phyloP scores from a whole-genome alignment of 2,888 invertebrate species.

The Dendrolimus pini region DNA sequence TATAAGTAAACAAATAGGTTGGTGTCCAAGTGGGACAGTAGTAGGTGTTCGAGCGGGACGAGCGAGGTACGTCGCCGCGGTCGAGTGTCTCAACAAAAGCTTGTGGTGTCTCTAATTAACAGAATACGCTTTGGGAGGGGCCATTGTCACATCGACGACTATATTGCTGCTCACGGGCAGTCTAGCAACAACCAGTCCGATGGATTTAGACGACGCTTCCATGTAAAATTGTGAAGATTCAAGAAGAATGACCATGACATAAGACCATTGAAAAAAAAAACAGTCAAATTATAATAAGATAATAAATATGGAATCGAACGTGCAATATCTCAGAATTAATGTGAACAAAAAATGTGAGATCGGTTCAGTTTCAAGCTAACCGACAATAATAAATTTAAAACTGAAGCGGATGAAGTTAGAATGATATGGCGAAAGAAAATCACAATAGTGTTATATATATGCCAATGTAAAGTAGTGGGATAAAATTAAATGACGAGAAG shows the following conservation, averaged over 20 bases:
- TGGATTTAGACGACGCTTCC: conserved; percentile 52
- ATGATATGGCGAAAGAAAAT: conserved; percentile 58
- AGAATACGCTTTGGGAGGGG: conserved; percentile 62
- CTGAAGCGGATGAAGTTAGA: conserved; percentile 54
- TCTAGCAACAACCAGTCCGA: conserved; percentile 10
- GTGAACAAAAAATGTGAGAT: conserved; percentile 46
- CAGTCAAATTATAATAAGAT: conserved; percentile 21
- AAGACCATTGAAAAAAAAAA: conserved; percentile 32
- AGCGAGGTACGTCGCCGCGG: conserved; percentile 19
- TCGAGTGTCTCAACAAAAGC: conserved; percentile 48
- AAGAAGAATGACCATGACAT: conserved; percentile 41
- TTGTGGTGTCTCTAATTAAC: conserved; percentile 29
- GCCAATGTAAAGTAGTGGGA: conserved; percentile 51
- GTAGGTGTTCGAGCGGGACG: conserved; percentile 14
- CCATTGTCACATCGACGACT: conserved; percentile 67
- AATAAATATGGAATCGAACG: conserved; percentile 27
- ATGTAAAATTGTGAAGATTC: conserved; percentile 61
- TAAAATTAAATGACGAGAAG: conserved; percentile 63
- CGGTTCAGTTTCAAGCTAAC: conserved; percentile 58
- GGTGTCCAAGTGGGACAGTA: conserved; percentile 18
- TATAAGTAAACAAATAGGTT: conserved; percentile 9
- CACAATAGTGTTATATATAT: conserved; percentile 54
- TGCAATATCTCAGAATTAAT: conserved; percentile 41
- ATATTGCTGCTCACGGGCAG: conserved; percentile 10
- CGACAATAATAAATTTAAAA: conserved; percentile 46